Evolutionary conservation across 1,140 invertebrate genomes (phyloP).

Genomic region (Diploscapter pachys): DNA sequence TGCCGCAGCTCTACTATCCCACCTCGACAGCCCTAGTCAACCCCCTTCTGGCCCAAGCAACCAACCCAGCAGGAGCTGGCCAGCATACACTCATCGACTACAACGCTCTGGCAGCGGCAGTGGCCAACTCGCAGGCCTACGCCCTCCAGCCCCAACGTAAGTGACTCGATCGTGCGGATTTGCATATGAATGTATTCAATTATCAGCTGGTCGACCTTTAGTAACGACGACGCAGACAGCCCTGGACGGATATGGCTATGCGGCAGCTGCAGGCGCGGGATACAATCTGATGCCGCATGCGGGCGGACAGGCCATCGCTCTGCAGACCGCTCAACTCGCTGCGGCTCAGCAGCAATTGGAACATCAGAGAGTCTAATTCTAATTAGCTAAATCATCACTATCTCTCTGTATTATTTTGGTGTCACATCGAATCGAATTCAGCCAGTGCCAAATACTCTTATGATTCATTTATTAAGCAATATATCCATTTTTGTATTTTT

Average conservation of each 20-base stretch:
- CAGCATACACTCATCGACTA: slow-evolving; percentile 30
- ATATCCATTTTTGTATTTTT: no score
- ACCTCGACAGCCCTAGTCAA: slow-evolving; percentile 32
- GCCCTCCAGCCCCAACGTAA: slow-evolving; percentile 25
- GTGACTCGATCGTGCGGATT: neutral
- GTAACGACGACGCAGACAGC: neutral
- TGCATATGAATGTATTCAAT: neutral
- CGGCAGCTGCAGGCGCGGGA: slow-evolving; percentile 18
- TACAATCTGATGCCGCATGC: slow-evolving; percentile 31
- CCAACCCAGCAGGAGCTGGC: slow-evolving; percentile 13
- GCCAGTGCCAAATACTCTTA: no score
- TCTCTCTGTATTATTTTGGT: neutral
- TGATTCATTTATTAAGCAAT: no score
- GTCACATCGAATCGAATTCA: no score
- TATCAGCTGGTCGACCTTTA: neutral
- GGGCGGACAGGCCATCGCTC: slow-evolving; percentile 27
- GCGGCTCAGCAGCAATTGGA: slow-evolving; percentile 34
- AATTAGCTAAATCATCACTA: neutral
- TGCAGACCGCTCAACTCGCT: slow-evolving; percentile 26
- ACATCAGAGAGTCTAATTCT: slow-evolving; percentile 25
- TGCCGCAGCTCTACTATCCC: slow-evolving; percentile 39
- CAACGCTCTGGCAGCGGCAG: slow-evolving; percentile 25
- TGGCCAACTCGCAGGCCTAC: slow-evolving; percentile 12
- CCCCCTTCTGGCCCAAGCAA: slow-evolving; percentile 21
- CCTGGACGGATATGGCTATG: slow-evolving; percentile 2